Evolutionary conservation across 2,113 vertebrate species (phyloP).

Genomic region (Ceyx margarethae): DNA sequence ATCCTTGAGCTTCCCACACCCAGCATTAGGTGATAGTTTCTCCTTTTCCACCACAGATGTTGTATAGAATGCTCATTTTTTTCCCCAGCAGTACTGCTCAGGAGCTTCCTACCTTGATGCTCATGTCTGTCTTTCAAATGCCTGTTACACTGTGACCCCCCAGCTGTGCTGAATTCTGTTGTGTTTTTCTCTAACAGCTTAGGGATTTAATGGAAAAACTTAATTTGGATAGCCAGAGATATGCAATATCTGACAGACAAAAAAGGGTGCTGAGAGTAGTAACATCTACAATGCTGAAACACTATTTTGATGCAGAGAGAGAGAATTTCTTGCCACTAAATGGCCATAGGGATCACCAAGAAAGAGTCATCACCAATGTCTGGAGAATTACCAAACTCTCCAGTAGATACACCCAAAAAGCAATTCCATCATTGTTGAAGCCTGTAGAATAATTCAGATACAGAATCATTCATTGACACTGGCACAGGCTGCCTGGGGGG

Average conservation of each 20-base stretch:
- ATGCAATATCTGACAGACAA: background rate
- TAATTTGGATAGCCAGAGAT: background rate
- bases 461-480: no score
- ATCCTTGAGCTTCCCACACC: background rate
- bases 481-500: no score
- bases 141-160: background rate
- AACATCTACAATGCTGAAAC: background rate
- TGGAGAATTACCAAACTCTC: background rate
- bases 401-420: background rate
- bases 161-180: slow-evolving; percentile 22
- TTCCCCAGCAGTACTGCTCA: background rate
- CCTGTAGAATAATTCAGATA: no score
- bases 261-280: background rate
- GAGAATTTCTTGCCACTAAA: background rate
- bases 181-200: background rate
- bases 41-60: background rate
- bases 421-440: background rate
- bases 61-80: background rate
- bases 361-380: background rate
- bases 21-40: background rate
- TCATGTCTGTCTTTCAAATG: background rate
- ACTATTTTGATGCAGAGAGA: background rate
- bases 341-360: background rate
- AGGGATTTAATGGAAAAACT: background rate
- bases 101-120: background rate